Base-by-base conservation (phyloP, 2,888 invertebrate species). In the Podotricha telesiphe region DNA sequence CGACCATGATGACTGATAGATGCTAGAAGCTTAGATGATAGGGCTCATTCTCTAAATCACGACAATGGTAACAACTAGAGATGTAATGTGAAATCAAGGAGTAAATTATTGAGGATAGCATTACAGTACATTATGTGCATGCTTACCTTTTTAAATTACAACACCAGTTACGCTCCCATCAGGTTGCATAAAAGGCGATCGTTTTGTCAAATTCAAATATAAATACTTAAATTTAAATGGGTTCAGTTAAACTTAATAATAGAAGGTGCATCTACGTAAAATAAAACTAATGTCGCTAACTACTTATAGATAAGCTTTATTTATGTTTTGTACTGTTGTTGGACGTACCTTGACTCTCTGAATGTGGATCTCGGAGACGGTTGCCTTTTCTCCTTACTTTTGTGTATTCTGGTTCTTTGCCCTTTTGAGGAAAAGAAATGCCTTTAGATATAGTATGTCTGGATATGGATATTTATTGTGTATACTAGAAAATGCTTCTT, bases 321-420 rank as follows among this genome's bases (percentile, higher is more conserved):
- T 82, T 56, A 42, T 58, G 47, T 61, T 64, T 37, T 19, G 51
- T 42, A 64, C 8, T 20, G 50, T 45, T 5, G 17, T 11, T 20
- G 22, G 40, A 55, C 76, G 80, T 94, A 96, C 96, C 96, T 96
- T 96, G 96, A 84, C 96, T 96, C 85, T 96, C 96, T 2, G 96
- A 96, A 89, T 96, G 96, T 15, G 96, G 96, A 86, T 96, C 96
- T 69, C 96, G 93, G 68, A 96, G 94, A 80, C 96, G 93, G 75
- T 95, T 95, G 75, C 96, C 96, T 96, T 96, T 96, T 95, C 96
- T 95, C 82, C 96, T 93, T 20, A 96, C 96, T 94, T 96, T 96
- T 5, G 96, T 96, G 82, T 96, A 96, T 85, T 96, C 96, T 70
- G 96, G 96, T 83, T 96, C 96, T 91, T 96, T 96, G 77, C 94